These are phyloP conservation scores for Haplochromis vanheusdeni DNA, from an alignment of 2,113 vertebrate species.

Conservation along the genomic window DNA sequence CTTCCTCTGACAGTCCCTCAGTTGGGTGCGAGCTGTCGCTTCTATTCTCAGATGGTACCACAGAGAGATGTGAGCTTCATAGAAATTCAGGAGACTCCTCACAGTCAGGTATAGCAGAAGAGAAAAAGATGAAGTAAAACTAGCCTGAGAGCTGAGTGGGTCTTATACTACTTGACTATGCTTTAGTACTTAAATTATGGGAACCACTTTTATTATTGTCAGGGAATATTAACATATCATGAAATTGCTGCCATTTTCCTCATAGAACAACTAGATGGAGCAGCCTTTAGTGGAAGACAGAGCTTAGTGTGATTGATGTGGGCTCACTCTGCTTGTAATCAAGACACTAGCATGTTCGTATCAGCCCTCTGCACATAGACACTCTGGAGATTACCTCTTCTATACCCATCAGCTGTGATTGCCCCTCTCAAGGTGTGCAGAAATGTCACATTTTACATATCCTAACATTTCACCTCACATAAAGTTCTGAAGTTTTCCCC, in stretches of 20 bases:
- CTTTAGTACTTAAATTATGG: conserved; percentile 44
- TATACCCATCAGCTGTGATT: conserved; percentile 65
- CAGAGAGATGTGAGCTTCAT: conserved; percentile 50
- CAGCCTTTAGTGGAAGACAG: neutral
- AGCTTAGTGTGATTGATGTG: conserved; percentile 19
- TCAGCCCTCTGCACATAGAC: conserved; percentile 28
- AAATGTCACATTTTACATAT: conserved; percentile 77
- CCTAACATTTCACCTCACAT: conserved; percentile 63
- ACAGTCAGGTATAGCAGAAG: conserved; percentile 27
- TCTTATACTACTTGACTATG: conserved; percentile 29
- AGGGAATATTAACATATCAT: conserved; percentile 31
- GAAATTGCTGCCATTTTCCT: neutral
- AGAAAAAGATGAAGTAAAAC: conserved; percentile 32
- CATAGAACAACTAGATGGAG: conserved; percentile 7
- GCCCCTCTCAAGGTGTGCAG: conserved; percentile 51
- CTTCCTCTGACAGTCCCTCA: conserved; percentile 58
- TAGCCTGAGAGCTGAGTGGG: conserved; percentile 1
- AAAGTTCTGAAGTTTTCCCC: conserved; percentile 27
- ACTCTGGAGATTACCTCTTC: conserved; percentile 50
- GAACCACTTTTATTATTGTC: conserved; percentile 41
- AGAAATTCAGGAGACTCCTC: conserved; percentile 52
- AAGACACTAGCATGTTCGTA: conserved; percentile 28
- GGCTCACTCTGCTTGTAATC: conserved; percentile 47
- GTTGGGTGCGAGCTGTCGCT: conserved; percentile 44
- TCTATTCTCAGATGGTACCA: conserved; percentile 45